phyloP scores from a whole-genome alignment of 1,140 invertebrate species.

The Littorina saxatilis region DNA sequence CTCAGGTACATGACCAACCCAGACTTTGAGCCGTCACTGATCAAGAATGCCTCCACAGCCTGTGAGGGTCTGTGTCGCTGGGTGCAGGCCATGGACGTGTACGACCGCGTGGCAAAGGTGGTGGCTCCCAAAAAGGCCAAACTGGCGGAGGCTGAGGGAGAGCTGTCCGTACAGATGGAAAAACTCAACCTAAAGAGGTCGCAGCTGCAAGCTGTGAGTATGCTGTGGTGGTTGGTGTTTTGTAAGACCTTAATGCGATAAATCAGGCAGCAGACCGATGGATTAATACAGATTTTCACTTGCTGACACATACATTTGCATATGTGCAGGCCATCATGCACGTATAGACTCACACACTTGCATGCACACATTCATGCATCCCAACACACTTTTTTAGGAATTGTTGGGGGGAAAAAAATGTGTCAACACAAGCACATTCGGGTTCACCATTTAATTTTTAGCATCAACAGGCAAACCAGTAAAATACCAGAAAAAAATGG shows the following conservation, averaged over 20 bases:
- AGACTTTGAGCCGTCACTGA: constrained; percentile 74
- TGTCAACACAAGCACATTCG: too few relatives aligned
- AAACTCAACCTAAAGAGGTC: constrained; percentile 76
- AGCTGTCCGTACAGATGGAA: constrained; percentile 74
- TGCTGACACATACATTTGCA: neutral
- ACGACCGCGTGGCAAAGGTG: constrained; percentile 77
- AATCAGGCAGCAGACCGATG: too few relatives aligned
- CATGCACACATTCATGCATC: neutral
- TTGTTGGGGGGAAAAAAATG: too few relatives aligned
- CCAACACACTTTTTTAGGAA: too few relatives aligned
- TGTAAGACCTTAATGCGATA: too few relatives aligned
- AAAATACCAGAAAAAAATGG: too few relatives aligned
- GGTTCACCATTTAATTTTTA: too few relatives aligned
- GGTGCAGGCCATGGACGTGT: constrained; percentile 77
- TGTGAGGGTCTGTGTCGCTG: constrained; percentile 76
- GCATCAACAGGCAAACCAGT: too few relatives aligned
- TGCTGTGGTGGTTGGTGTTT: neutral
- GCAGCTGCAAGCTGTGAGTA: constrained; percentile 69
- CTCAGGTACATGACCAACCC: constrained; percentile 74
- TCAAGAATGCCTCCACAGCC: constrained; percentile 75
- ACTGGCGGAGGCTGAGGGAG: constrained; percentile 73
- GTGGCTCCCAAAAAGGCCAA: constrained; percentile 79
- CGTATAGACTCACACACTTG: neutral
- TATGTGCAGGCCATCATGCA: too few relatives aligned
- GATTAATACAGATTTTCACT: too few relatives aligned